Base-by-base conservation (phyloP, 1,140 invertebrate species). In the Apis florea region DNA sequence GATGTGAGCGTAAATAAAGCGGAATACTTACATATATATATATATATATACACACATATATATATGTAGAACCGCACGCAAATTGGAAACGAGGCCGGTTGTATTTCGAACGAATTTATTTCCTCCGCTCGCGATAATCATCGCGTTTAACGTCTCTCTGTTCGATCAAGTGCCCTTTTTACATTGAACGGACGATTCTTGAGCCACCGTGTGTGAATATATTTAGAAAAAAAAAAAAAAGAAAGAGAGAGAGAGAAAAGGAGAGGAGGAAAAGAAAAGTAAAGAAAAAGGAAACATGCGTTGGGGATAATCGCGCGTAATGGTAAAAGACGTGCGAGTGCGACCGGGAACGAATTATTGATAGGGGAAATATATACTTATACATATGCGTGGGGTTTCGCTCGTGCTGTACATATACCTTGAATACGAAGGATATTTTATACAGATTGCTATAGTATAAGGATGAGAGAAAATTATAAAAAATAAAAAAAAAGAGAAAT, bases 151-250 rank as follows among this genome's bases (percentile, higher is more conserved):
- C 82, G 84, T 88, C 86, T 90, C 84, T 88, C 88, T 90, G 89
- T 93, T 92, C 68, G 89, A 92, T 92, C 92, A 92, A 92, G 92
- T 93, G 92, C 88, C 92, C 92, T 92, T 93, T 90, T 92, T 91
- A 91, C 85, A 91, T 90, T 87, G 90, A 89, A 92, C 88, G 64
- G 58, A 84, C 80, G 59, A 79, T 66, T 77, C 85, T 77, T 68
- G 58, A 61, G 40, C 51, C 49, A 40, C 53, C 64, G 79, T 82
- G 80, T 85, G 83, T 84, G 87, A 82, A 83, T 73, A 67, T n/a
- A 63, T 83, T 88, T 11, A 31, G 59, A 49, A 67, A 19, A 24
- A 40, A 15, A 31, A 13, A 40, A 54, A 66, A 24, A 79, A 8
- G 17, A 21, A 12, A 21, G 12, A 31, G 12, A 17, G 53, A 74